Evolutionary conservation across 2,797 vertebrate genomes (phyloP).

Genomic region (Todus mexicanus): DNA sequence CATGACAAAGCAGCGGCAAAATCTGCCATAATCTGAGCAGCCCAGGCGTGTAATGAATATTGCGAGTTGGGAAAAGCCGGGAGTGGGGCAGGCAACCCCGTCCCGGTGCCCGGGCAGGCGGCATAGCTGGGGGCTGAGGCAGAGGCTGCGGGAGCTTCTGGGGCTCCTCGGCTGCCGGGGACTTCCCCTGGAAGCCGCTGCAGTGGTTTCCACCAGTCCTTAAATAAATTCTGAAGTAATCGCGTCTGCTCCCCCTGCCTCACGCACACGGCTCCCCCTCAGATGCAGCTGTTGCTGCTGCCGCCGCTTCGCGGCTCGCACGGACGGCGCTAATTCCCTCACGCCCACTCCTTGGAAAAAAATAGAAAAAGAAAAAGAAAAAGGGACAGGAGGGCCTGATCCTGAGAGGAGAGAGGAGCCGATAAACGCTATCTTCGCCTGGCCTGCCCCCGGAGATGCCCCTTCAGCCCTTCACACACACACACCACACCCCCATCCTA

Average conservation of each 20-base stretch:
- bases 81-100: not conserved
- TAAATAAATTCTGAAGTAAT: conserved; percentile 84
- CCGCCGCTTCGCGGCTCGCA: not conserved
- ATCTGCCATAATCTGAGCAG: not conserved
- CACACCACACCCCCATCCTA: no score
- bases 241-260: conserved; percentile 71
- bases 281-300: conserved; percentile 9
- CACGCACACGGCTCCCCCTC: conserved; percentile 66
- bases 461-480: no score
- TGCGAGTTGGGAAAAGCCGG: not conserved
- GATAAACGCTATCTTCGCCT: no score
- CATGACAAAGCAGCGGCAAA: not conserved
- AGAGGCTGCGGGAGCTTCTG: not conserved
- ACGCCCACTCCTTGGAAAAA: not conserved
- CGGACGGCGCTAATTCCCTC: not conserved
- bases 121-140: not conserved
- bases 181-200: conserved; percentile 76
- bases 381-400: not conserved
- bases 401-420: not conserved
- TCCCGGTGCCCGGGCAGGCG: not conserved
- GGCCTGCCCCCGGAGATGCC: not conserved
- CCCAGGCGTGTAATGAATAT: not conserved
- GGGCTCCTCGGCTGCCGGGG: conserved; percentile 39
- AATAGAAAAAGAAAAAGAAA: not conserved
- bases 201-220: conserved; percentile 84